Base-by-base conservation (phyloP, 2,888 invertebrate species). In the Epinotia demarniana region DNA sequence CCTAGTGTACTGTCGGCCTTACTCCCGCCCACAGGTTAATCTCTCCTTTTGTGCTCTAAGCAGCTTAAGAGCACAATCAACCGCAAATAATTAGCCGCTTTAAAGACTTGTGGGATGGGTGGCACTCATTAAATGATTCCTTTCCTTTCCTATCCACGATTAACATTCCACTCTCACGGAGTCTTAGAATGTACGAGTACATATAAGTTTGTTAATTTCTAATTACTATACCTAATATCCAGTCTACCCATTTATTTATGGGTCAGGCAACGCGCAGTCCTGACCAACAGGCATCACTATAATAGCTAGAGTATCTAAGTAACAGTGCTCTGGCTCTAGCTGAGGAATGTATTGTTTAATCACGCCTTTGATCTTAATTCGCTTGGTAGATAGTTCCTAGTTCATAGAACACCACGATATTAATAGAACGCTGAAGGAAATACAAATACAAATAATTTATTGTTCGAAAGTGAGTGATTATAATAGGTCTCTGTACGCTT, bases 1-100 rank as follows among this genome's bases (percentile, higher is more conserved):
- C 83, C 81, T 81, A 80, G 79, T 84, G 27, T 53, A 71, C 62
- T 39, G 67, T 49, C 60, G 33, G 53, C 63, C 58, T 67, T 69
- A 69, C 66, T 58, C 69, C 60, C 68, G 68, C 53, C 68, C 67
- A 73, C 67, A 70, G 71, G 60, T 64, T 66, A 66, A 58, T 58
- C 57, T 69, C 19, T 49, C 63, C 58, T 60, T 66, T 71, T 66
- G 53, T 71, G 46, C 39, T 43, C 55, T 70, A 70, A 76, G 55
- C 53, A 53, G 61, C 69, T 55, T 67, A 69, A 13, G 11, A 70
- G 62, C 57, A 63, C 75, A 72, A 67, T 62, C 53, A 63, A 71
- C 63, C 19, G 23, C 73, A 62, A 72, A 62, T 58, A 70, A 58
- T 46, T 63, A 66, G 61, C 76, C 60, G 49, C 63, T 64, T 58